Conservation (phyloP, 2,797 vertebrate species). For the Luscinia megarhynchos region DNA sequence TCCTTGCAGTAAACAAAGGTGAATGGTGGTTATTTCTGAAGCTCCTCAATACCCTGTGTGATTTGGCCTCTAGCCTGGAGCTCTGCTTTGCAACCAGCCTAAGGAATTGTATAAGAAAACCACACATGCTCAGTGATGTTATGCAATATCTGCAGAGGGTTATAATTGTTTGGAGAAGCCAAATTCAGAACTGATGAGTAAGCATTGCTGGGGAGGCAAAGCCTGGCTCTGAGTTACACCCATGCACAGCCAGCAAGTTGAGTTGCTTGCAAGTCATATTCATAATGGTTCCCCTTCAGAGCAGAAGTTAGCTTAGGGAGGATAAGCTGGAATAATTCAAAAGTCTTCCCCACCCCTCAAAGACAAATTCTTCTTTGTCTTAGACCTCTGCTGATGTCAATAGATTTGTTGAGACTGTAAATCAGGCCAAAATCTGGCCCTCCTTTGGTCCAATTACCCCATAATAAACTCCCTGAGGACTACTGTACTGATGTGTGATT, state of each 20-base stretch:
- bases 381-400: conserved; percentile 4
- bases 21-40: conserved; percentile 69
- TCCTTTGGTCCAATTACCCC: conserved; percentile 56
- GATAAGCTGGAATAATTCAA: conserved; percentile 1
- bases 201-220: conserved; percentile 8
- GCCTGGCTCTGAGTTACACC: conserved; percentile 27
- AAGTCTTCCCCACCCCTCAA: conserved; percentile 35
- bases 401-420: conserved; percentile 47
- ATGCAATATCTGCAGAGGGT: background rate
- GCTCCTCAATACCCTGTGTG: background rate
- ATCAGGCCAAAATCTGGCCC: conserved; percentile 53
- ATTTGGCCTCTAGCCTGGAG: conserved; percentile 38
- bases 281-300: background rate
- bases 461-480: conserved; percentile 56
- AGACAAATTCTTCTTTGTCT: conserved; percentile 46
- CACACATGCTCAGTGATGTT: background rate
- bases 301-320: background rate
- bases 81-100: conserved; percentile 15
- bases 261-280: background rate
- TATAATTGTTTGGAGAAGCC: background rate
- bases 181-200: conserved; percentile 46
- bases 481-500: conserved; percentile 35
- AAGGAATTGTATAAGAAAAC: conserved; percentile 42
- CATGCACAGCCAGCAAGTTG: background rate
- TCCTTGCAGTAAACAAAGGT: conserved; percentile 44